These are phyloP conservation scores for Pteropus alecto DNA, from an alignment of 2,113 vertebrate species.

Conservation along the genomic window DNA sequence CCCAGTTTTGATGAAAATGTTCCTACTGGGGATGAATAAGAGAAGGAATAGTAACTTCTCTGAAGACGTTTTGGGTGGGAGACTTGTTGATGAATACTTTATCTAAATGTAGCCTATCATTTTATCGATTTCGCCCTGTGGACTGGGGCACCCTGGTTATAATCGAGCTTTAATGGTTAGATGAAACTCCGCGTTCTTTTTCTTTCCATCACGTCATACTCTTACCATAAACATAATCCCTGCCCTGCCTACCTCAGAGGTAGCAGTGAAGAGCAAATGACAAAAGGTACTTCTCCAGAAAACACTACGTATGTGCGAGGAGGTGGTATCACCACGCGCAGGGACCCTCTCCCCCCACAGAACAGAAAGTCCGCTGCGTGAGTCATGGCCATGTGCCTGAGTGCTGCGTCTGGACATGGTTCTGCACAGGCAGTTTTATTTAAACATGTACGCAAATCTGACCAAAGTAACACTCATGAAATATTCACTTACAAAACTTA, in stretches of 20 bases:
- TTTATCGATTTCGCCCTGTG: background rate
- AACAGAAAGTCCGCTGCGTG: background rate
- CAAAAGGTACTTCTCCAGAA: background rate
- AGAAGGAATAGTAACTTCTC: background rate
- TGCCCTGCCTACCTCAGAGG: background rate
- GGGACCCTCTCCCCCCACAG: too few species aligned
- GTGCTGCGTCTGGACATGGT: rapidly evolving
- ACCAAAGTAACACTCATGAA: background rate
- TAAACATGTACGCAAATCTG: background rate
- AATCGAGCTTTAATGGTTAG: background rate
- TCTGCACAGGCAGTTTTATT: background rate
- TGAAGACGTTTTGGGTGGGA: background rate
- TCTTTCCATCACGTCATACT: background rate
- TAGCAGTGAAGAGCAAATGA: background rate
- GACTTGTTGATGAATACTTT: constrained; percentile 20
- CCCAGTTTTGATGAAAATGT: constrained; percentile 55
- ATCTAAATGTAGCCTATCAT: background rate
- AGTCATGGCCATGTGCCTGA: rapidly evolving
- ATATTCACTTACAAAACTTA: background rate
- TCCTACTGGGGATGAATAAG: constrained; percentile 37
- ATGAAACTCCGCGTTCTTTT: background rate
- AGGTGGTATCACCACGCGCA: background rate
- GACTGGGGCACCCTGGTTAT: background rate
- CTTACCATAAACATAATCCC: background rate
- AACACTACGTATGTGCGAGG: background rate